phyloP scores from a whole-genome alignment of 2,888 invertebrate species.

The Lasioglossum villosulum region DNA sequence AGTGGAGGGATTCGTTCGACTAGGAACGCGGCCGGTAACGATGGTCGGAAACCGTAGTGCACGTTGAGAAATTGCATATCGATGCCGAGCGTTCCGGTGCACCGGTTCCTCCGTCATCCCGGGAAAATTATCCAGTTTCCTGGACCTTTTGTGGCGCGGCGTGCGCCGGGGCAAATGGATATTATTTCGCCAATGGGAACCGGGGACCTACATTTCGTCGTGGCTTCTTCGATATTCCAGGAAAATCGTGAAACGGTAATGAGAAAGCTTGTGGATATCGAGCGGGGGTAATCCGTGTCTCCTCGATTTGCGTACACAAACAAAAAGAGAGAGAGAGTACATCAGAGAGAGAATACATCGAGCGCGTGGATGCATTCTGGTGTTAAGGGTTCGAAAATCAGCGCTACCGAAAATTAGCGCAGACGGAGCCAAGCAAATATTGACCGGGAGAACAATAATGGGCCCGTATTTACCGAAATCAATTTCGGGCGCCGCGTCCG shows the following conservation, averaged over 20 bases:
- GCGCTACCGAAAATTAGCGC: conserved; percentile 12
- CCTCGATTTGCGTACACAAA: not conserved
- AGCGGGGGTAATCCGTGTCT: conserved; percentile 8
- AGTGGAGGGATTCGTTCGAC: conserved; percentile 45
- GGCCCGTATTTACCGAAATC: conserved; percentile 46
- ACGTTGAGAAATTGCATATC: conserved; percentile 60
- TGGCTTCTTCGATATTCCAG: conserved; percentile 25
- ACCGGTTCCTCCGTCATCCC: conserved; percentile 39
- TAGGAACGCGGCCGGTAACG: conserved; percentile 33
- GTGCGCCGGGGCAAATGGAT: conserved; percentile 66
- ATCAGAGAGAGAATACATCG: not conserved
- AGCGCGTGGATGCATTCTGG: not conserved
- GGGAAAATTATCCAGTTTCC: conserved; percentile 75
- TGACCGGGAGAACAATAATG: conserved; percentile 45
- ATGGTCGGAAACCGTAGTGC: conserved; percentile 26
- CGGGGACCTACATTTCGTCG: conserved; percentile 73
- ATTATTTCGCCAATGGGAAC: conserved; percentile 47
- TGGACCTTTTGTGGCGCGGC: conserved; percentile 67
- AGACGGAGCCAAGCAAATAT: conserved; percentile 40
- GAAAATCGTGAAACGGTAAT: not conserved
- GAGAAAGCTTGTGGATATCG: not conserved
- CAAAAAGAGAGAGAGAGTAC: no score
- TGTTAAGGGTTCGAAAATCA: conserved; percentile 5
- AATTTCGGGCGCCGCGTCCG: conserved; percentile 45
- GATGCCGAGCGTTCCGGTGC: conserved; percentile 38